Base-by-base conservation (phyloP, 2,797 vertebrate species). In the Lacerta bilineata region DNA sequence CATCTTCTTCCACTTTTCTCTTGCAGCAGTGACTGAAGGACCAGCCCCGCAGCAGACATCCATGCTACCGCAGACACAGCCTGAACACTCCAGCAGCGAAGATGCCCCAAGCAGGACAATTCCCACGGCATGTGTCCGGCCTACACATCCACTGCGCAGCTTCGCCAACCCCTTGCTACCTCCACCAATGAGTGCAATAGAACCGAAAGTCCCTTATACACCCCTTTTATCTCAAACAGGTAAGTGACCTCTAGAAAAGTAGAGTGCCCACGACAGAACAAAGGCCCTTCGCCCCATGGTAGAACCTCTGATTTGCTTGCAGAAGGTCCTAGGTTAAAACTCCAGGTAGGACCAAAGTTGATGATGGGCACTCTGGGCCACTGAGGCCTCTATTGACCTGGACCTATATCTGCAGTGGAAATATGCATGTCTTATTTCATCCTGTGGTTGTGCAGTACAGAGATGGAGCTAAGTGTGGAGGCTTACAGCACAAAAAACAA, bases 81-180 rank as follows among this genome's bases (percentile, higher is more conserved):
- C 97, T 0, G 98, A 98, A 85, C 98, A 97, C 23, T 90, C 98
- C 23, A 97, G 94, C 81, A 93, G 75, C 0, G 98, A 98, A 84
- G 97, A 97, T 1, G 97, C 96, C 1, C 95, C 97, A 0, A 97
- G 97, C 88, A 97, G 98, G 75, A 98, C 96, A 86, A 98, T 99
- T 94, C 98, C 98, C 0, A 99, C 98, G 0, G 98, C 98, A 64
- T 99, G 98, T 0, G 98, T 99, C 2, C 96, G 98, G 15, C 98
- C 98, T 20, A 98, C 97, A 0, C 98, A 99, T 89, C 98, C 98
- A 0, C 97, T 99, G 9, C 97, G 98, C 41, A 99, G 98, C 96
- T 99, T 99, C 88, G 98, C 98, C 92, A 98, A 98, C 90, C 98
- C 98, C 1, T 96, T 99, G 94, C 97, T 99, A 96, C 98, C 98